Base-by-base conservation (phyloP, 2,113 vertebrate species). In the Opisthocomus hoazin region DNA sequence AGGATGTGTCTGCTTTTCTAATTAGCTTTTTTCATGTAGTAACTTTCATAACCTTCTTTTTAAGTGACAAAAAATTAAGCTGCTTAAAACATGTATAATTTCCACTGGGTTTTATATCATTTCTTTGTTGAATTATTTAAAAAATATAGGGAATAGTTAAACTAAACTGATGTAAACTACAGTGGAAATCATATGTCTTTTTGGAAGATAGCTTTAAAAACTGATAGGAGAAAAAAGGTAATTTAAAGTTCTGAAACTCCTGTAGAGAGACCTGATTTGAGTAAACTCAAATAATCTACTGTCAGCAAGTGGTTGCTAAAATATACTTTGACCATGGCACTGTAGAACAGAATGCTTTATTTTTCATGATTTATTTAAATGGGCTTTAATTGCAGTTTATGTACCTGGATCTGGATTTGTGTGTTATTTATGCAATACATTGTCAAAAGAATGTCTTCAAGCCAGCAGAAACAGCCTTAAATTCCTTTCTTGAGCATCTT, bases 1-100 rank as follows among this genome's bases (percentile, higher is more conserved):
- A 97, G 93, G 84, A 97, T 97, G 82, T 96, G 87, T 92, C 96
- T 98, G 96, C 87, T 97, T 98, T 97, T 96, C 96, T 97, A 97
- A 98, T 98, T 98, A 97, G 87, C 86, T 96, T 96, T 97, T 97
- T 97, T 96, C 71, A 75, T 95, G 51, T 60, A 93, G 43, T 90
- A 96, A 96, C 88, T 98, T 97, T 91, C 57, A 92, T 91, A 93
- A 90, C 39, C 39, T 73, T 92, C 68, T 96, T 97, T 98, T 96
- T 92, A 97, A 97, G 91, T 97, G 93, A 93, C 61, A 79, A 95
- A 97, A 97, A 97, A 83, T 91, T 91, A 96, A 94, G 56, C 80
- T 93, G 77, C 85, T 97, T 69, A 92, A 94, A 94, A 96, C 87
- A 82, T 71, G 30, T 93, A 57, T 96, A 83, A 97, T 97, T 97